These are phyloP conservation scores for Proisotoma minuta DNA, from an alignment of 2,888 invertebrate species.

Conservation along the genomic window DNA sequence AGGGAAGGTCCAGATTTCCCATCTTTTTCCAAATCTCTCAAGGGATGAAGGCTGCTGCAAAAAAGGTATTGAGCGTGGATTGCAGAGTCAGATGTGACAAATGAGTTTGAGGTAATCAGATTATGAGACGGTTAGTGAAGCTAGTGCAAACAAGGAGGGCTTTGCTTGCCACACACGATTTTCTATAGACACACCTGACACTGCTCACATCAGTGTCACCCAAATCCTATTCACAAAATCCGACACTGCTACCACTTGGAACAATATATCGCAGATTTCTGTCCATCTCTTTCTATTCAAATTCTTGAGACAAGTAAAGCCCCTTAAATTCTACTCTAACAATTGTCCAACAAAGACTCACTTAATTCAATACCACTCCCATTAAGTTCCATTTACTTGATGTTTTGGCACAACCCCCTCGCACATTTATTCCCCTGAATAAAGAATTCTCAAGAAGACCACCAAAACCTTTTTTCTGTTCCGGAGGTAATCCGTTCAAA, in stretches of 20 bases:
- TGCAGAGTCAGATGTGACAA: slow-evolving; percentile 47
- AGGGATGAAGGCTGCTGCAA: too few relatives aligned
- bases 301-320: not conserved
- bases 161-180: slow-evolving; percentile 45
- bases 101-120: slow-evolving; percentile 47
- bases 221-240: slow-evolving; percentile 37
- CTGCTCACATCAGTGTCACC: slow-evolving; percentile 47
- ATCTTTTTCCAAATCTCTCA: too few relatives aligned
- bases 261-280: not conserved
- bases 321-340: not conserved
- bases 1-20: too few relatives aligned
- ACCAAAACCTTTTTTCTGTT: too few relatives aligned
- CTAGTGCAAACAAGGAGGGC: slow-evolving; percentile 47
- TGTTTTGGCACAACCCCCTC: too few relatives aligned
- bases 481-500: too few relatives aligned
- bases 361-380: slow-evolving; percentile 2
- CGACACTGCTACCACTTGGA: not conserved
- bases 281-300: not conserved
- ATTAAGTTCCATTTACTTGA: too few relatives aligned
- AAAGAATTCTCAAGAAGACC: too few relatives aligned
- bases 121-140: slow-evolving; percentile 47
- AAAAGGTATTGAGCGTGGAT: too few relatives aligned
- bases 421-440: too few relatives aligned
- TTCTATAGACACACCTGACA: slow-evolving; percentile 40
- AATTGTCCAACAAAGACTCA: not conserved